Percentiles rank a stretch among this genome's conserved stretches.
Evolutionary conservation across 1,140 invertebrate species (phyloP).

Genomic region (Drosophila bipectinata): DNA sequence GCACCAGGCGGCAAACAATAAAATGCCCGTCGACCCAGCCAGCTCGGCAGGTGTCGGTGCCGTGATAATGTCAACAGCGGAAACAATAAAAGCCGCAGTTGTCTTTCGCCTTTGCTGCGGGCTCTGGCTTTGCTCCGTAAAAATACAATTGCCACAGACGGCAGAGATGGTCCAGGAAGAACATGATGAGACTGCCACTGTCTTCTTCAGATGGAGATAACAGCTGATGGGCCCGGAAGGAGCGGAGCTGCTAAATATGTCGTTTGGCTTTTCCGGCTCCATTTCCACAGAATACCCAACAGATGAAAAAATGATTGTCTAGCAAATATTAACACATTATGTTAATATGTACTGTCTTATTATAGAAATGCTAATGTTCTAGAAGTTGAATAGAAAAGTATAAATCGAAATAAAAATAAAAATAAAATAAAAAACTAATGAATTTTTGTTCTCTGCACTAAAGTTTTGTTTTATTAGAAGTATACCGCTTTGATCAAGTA

Average conservation of each 20-base stretch:
- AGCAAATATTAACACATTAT: neutral
- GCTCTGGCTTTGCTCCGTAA: conserved; percentile 35
- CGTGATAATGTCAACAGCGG: conserved; percentile 80
- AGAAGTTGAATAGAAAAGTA: neutral
- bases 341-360: neutral
- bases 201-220: conserved; percentile 48
- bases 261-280: conserved; percentile 19
- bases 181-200: conserved; percentile 7
- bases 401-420: neutral
- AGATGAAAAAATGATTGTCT: neutral
- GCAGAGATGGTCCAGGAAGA: neutral
- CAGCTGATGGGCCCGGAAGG: conserved; percentile 29
- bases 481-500: neutral
- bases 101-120: conserved; percentile 65
- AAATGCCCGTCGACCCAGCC: conserved; percentile 58
- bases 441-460: neutral
- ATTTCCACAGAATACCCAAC: conserved; percentile 1
- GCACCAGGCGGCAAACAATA: conserved; percentile 70
- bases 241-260: conserved; percentile 28
- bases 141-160: conserved; percentile 15
- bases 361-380: neutral
- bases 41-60: conserved; percentile 68
- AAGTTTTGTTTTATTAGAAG: neutral
- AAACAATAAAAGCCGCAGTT: conserved; percentile 80
- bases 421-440: neutral